Conservation (phyloP, 2,113 vertebrate genomes). For the Abramis brama region DNA sequence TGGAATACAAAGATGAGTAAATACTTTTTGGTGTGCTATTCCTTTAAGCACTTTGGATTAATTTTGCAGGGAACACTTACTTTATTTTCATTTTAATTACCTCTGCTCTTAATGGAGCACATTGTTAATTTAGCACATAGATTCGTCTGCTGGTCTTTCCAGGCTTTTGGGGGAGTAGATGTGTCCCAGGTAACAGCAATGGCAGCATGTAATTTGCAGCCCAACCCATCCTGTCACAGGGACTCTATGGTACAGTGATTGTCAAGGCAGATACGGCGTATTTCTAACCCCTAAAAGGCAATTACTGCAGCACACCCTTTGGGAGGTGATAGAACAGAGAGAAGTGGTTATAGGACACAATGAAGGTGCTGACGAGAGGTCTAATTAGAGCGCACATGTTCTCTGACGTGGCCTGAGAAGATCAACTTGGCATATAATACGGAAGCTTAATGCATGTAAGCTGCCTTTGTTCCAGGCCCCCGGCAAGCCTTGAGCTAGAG, state of each 20-base stretch:
- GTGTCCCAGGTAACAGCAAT: constrained; percentile 15
- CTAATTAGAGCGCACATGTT: constrained; percentile 54
- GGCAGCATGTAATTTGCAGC: constrained; percentile 50
- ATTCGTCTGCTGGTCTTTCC: background rate
- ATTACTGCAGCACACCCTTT: constrained; percentile 50
- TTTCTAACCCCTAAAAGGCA: constrained; percentile 54
- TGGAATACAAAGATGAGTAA: background rate
- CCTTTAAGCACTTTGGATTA: background rate
- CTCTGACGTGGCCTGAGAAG: constrained; percentile 29
- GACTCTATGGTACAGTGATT: constrained; percentile 36
- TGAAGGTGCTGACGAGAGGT: constrained; percentile 46
- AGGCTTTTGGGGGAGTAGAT: constrained; percentile 7
- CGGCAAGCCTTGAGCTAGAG: constrained; percentile 29
- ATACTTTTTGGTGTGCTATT: background rate
- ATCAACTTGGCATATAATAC: constrained; percentile 15
- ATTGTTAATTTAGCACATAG: background rate
- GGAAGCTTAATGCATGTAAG: constrained; percentile 31
- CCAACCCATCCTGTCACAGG: constrained; percentile 42
- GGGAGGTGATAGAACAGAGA: constrained; percentile 37
- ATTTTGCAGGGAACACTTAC: constrained; percentile 8
- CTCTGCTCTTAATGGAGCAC: constrained; percentile 12
- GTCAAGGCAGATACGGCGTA: constrained; percentile 49
- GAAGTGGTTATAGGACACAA: constrained; percentile 45
- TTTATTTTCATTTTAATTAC: background rate
- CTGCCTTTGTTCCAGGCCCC: background rate